Conservation (phyloP, 2,113 vertebrate species). For the Aepyceros melampus region DNA sequence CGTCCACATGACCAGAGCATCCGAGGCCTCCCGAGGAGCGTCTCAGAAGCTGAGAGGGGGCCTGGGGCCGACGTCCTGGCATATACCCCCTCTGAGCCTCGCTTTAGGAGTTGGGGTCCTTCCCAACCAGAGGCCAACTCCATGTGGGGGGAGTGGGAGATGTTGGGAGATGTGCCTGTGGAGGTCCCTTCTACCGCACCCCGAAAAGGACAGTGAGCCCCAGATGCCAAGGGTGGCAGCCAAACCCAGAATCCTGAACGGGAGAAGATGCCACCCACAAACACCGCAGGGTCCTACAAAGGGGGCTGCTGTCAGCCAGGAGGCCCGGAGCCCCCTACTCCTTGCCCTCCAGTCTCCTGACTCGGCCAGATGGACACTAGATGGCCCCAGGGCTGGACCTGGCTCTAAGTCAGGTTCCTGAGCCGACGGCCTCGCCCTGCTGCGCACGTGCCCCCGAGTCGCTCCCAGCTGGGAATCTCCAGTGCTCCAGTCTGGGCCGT, state of each 20-base stretch:
- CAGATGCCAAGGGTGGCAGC: neutral
- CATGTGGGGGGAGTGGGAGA: accelerated
- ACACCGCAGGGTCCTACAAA: neutral
- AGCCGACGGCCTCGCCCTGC: neutral
- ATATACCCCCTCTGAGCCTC: neutral
- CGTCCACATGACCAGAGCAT: accelerated
- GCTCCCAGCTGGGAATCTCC: neutral
- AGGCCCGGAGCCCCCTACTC: neutral
- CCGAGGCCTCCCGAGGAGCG: neutral
- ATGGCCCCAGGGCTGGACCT: neutral
- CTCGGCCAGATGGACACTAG: slow-evolving; percentile 50
- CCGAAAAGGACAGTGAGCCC: neutral
- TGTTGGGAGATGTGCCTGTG: accelerated
- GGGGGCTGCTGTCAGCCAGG: neutral
- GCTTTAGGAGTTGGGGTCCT: neutral
- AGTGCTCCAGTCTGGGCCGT: accelerated
- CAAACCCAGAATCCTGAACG: neutral
- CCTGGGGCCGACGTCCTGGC: neutral
- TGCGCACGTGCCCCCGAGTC: accelerated
- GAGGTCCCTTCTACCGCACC: neutral
- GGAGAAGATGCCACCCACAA: accelerated
- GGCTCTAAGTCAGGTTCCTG: neutral
- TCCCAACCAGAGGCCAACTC: neutral
- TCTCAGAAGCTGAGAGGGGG: neutral
- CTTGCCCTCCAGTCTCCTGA: neutral